These are phyloP conservation scores for Callosobruchus maculatus DNA, from an alignment of 2,888 invertebrate species.

Conservation along the genomic window DNA sequence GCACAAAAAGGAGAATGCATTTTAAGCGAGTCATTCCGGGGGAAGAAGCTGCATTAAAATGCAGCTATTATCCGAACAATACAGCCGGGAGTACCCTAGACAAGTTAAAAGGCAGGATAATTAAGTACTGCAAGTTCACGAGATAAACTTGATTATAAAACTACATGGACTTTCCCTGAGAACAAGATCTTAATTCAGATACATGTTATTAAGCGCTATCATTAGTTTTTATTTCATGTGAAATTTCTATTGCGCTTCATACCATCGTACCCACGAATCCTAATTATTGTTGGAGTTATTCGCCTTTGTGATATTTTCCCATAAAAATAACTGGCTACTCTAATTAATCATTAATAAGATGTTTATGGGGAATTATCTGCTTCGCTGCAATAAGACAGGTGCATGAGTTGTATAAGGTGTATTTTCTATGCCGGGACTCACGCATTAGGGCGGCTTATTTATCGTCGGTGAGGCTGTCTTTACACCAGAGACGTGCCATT, in stretches of 20 bases:
- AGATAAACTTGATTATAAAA: slow-evolving; percentile 32
- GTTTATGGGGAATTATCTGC: neutral
- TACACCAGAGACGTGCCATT: too few species aligned
- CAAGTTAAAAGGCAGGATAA: slow-evolving; percentile 32
- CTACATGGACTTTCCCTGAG: slow-evolving; percentile 34
- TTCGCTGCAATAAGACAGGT: neutral
- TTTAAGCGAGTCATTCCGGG: neutral
- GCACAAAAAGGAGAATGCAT: neutral
- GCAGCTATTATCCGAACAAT: slow-evolving; percentile 23
- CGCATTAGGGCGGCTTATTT: too few species aligned
- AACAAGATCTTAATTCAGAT: slow-evolving; percentile 34
- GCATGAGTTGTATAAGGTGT: neutral
- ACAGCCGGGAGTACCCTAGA: slow-evolving; percentile 21
- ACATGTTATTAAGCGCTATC: slow-evolving; percentile 35
- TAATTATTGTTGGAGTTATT: slow-evolving; percentile 29
- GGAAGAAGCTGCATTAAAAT: neutral
- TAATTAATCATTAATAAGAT: slow-evolving; percentile 12
- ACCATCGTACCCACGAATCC: slow-evolving; percentile 27
- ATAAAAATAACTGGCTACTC: slow-evolving; percentile 12
- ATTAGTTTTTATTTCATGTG: slow-evolving; percentile 36
- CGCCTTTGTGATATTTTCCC: slow-evolving; percentile 18
- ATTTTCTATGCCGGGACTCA: too few species aligned
- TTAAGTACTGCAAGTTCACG: slow-evolving; percentile 32
- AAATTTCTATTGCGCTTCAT: slow-evolving; percentile 26
- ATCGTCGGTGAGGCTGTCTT: too few species aligned